Evolutionary conservation across 1,140 invertebrate species (phyloP).

Genomic region (Stegodyphus dumicola): DNA sequence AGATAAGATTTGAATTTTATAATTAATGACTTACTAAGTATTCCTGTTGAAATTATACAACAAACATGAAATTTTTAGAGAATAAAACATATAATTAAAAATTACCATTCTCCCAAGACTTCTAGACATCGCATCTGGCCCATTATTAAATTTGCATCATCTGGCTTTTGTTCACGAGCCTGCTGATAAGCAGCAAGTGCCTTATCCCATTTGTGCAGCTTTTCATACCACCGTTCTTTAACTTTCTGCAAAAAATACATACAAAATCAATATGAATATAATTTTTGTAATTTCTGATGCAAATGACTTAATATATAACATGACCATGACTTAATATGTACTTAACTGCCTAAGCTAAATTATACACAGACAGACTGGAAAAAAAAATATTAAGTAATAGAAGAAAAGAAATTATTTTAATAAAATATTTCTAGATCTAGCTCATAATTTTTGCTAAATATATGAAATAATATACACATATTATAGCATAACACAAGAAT

Average conservation of each 20-base stretch:
- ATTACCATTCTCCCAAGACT: constrained; percentile 94
- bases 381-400: no score
- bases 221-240: constrained; percentile 98
- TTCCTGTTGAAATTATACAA: not conserved
- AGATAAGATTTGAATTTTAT: no score
- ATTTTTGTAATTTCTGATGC: not conserved
- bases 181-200: constrained; percentile 85
- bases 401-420: no score
- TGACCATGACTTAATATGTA: no score
- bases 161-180: constrained; percentile 65
- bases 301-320: no score
- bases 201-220: constrained; percentile 98
- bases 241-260: constrained; percentile 71
- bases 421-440: no score
- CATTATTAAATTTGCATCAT: constrained; percentile 85
- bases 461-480: no score
- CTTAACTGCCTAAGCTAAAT: no score
- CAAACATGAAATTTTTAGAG: not conserved
- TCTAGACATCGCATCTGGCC: constrained; percentile 97
- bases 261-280: not conserved
- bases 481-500: no score
- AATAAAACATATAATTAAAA: not conserved
- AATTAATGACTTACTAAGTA: no score
- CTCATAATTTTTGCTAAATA: no score
- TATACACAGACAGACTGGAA: no score